Evolutionary conservation across 2,797 vertebrate species (phyloP), one percentile per base, ranked within the genome.

Genomic region (Chelon auratus): DNA sequence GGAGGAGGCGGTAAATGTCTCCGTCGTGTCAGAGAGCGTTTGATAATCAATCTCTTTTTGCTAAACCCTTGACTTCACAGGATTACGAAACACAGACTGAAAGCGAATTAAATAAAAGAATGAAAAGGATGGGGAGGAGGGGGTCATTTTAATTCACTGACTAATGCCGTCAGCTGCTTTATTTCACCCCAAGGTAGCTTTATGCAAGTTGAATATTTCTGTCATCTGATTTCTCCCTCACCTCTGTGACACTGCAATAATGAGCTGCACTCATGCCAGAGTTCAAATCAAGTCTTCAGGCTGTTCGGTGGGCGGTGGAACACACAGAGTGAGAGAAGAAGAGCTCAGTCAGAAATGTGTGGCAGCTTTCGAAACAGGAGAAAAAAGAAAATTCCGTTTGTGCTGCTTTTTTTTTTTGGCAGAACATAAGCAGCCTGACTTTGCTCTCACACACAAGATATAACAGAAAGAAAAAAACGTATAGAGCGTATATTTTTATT

Each of bases 141-240:
- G 50, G 80, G 77, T 81, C 58, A 33, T 81, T 81, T 79, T 75
- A 82, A 82, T 75, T 73, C 72, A 55, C 54, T 63, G 67, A 75
- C 70, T 87, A 76, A 81, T 62, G 58, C 59, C 72, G 72, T 80
- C 75, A 66, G 70, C 74, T 72, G 75, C 70, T 79, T 61, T 36
- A 43, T 79, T 85, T 86, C 72, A 75, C 85, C 81, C 72, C 66
- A 9, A 79, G 79, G 83, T 81, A 80, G 37, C 72, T 70, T 80
- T 66, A 81, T 84, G 79, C 84, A 86, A 90, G 88, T 89, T 85
- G 37, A 58, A 87, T 83, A 33, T 80, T 78, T 39, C 30, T 82
- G 62, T 89, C 78, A 80, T 85, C 78, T 65, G 60, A 84, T 78
- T 76, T 64, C 62, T 59, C 62, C 53, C 59, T 66, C 68, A 73